Conservation (phyloP, 2,797 vertebrate genomes). For the Sarcophilus harrisii region DNA sequence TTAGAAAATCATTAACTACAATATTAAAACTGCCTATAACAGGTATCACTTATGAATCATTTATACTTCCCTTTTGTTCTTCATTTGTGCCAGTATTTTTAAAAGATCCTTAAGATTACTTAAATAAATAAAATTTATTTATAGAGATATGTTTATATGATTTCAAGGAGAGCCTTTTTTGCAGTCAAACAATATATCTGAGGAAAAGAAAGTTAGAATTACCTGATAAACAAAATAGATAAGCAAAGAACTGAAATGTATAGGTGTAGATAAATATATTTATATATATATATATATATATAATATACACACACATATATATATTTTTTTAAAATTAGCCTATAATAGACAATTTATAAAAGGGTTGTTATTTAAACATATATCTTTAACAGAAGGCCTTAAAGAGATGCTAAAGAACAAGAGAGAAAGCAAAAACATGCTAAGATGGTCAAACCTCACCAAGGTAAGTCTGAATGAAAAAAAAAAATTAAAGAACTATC, state of each 20-base stretch:
- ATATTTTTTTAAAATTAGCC: not conserved
- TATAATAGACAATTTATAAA: not conserved
- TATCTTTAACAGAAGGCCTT: not conserved
- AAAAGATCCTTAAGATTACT: not conserved
- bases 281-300: too few species aligned
- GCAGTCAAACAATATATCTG: not conserved
- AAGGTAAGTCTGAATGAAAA: not conserved
- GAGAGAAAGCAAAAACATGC: not conserved
- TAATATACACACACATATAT: not conserved
- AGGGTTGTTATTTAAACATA: not conserved
- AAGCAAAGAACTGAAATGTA: not conserved
- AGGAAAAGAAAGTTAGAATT: not conserved
- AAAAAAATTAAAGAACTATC: not conserved
- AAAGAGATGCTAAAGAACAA: not conserved
- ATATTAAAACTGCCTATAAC: slow-evolving; percentile 1
- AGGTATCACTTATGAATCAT: slow-evolving; percentile 1
- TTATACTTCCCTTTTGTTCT: not conserved
- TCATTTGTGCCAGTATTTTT: not conserved
- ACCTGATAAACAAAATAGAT: not conserved
- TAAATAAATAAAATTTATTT: not conserved
- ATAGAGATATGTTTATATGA: not conserved
- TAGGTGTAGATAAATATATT: too few species aligned
- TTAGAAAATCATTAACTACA: slow-evolving; percentile 24
- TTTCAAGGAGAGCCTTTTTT: not conserved
- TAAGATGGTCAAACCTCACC: not conserved